Conservation (phyloP, 2,113 vertebrate genomes). For the Forbesichthys papilliferus region DNA sequence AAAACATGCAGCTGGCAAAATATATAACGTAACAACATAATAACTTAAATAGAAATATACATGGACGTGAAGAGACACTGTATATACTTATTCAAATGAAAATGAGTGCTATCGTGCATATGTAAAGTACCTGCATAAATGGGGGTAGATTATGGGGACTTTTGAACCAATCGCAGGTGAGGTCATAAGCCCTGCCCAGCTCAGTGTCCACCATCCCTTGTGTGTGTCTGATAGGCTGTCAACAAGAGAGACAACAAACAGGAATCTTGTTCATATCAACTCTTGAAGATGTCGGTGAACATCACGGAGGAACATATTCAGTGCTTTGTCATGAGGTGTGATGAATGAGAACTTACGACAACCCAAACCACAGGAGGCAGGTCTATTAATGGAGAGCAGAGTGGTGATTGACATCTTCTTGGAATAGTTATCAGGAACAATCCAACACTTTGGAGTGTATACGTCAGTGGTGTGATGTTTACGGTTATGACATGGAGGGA, state of each 20-base stretch:
- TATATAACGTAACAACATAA: slow-evolving; percentile 25
- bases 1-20: slow-evolving; percentile 56
- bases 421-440: slow-evolving; percentile 63
- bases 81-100: background rate
- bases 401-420: slow-evolving; percentile 74
- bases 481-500: background rate
- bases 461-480: slow-evolving; percentile 43
- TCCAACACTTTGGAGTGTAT: slow-evolving; percentile 43
- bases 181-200: slow-evolving; percentile 9
- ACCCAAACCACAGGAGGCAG: slow-evolving; percentile 62
- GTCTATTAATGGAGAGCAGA: slow-evolving; percentile 60
- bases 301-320: background rate
- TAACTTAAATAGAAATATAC: slow-evolving; percentile 6
- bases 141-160: slow-evolving; percentile 38
- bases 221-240: slow-evolving; percentile 49
- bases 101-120: background rate
- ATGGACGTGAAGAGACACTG: no score
- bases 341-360: slow-evolving; percentile 73
- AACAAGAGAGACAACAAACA: slow-evolving; percentile 31
- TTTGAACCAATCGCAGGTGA: slow-evolving; percentile 42
- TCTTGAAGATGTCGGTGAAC: background rate
- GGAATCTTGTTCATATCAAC: background rate
- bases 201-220: slow-evolving; percentile 33
- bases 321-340: background rate
- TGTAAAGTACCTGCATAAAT: slow-evolving; percentile 61